Evolutionary conservation across 2,797 vertebrate genomes (phyloP).

Genomic region (Dendrocincla fuliginosa): DNA sequence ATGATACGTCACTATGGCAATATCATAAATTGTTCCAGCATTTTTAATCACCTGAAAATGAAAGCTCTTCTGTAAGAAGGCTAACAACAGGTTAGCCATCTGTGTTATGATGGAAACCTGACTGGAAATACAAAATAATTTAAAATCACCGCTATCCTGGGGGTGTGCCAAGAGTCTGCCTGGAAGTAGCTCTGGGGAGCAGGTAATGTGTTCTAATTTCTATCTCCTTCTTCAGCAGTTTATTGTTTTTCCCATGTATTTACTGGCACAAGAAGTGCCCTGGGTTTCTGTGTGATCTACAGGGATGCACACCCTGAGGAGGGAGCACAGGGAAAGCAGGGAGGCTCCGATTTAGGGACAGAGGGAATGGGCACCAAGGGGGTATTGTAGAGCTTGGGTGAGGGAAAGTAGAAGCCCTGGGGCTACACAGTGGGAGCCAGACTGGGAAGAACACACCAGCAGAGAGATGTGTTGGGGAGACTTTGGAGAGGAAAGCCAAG

Average conservation of each 20-base stretch:
- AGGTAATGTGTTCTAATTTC: background rate
- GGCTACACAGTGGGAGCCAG: background rate
- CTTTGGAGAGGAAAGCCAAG: background rate
- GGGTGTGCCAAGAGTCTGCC: background rate
- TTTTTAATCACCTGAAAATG: constrained; percentile 21
- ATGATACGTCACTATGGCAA: background rate
- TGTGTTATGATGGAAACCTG: background rate
- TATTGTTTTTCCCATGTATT: background rate
- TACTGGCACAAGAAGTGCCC: background rate
- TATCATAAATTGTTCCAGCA: background rate
- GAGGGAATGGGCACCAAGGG: background rate
- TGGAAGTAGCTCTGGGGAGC: background rate
- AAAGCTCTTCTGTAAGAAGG: background rate
- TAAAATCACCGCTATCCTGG: background rate
- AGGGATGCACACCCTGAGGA: accelerated
- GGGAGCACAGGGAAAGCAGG: background rate
- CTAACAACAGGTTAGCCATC: constrained; percentile 13
- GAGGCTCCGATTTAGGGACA: background rate
- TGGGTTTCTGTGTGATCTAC: background rate
- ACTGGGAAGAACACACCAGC: background rate
- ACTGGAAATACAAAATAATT: background rate
- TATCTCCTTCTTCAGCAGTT: background rate
- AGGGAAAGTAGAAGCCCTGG: background rate
- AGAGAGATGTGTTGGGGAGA: accelerated
- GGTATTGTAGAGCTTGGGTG: background rate